A percentile compares a stretch with the other conserved stretches of the same genome.
phyloP scores from a whole-genome alignment of 2,113 vertebrate genomes.

The Stomatorhinus ivindoensis region DNA sequence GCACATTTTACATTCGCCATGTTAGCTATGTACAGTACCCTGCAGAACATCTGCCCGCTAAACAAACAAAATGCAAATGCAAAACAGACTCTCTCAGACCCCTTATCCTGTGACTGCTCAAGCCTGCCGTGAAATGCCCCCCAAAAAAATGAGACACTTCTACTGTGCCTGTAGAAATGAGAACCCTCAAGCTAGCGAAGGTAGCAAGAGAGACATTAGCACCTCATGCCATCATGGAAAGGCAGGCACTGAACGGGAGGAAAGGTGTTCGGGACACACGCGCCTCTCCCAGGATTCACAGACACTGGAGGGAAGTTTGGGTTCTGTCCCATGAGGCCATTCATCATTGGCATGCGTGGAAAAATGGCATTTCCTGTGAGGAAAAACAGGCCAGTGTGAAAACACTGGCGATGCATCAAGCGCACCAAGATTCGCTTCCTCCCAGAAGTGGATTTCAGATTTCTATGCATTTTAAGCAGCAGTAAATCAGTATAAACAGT shows the following conservation, averaged over 20 bases:
- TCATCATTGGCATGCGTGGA: slow-evolving; percentile 77
- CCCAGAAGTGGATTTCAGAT: background rate
- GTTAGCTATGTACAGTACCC: slow-evolving; percentile 3
- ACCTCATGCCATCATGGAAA: slow-evolving; percentile 52
- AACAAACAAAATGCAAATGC: background rate
- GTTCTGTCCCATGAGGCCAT: slow-evolving; percentile 73
- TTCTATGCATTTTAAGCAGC: background rate
- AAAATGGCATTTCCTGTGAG: slow-evolving; percentile 61
- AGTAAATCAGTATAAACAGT: background rate
- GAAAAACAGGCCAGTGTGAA: slow-evolving; percentile 5
- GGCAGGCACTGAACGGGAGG: slow-evolving; percentile 63
- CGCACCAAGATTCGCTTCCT: background rate
- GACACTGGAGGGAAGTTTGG: slow-evolving; percentile 62
- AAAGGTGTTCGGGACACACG: slow-evolving; percentile 51
- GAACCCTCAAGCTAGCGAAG: background rate
- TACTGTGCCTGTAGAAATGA: background rate
- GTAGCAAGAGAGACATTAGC: background rate
- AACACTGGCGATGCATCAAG: background rate
- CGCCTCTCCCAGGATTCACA: slow-evolving; percentile 49
- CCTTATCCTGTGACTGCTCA: background rate
- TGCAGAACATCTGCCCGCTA: background rate
- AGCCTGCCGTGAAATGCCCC: background rate
- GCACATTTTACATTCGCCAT: background rate
- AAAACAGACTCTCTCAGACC: background rate
- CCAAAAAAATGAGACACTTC: background rate